Base-by-base conservation (phyloP, 2,888 invertebrate species). In the Cheilosia grossa region DNA sequence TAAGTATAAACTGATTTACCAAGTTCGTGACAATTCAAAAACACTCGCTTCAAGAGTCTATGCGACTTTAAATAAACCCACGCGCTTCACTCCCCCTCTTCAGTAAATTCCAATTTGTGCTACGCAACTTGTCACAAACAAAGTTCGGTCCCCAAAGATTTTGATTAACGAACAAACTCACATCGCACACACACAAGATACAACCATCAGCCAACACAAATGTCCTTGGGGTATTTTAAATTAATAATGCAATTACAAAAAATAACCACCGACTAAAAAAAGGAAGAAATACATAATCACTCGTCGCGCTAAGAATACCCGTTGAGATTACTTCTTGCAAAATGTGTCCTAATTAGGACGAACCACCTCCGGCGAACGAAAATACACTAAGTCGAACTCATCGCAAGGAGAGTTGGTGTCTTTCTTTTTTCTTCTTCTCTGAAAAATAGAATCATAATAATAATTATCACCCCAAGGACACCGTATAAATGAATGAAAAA, bases 161-260 rank as follows among this genome's bases (percentile, higher is more conserved):
- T 61, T n/a, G 9, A 67, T 64, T 40, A 17, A 54, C 17, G 56
- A 17, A 49, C 7, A 56, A 24, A 61, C n/a, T 47, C 13, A 13
- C 63, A 73, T 47, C 61, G 44, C 17, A 42, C 58, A 56, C 33
- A 37, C 59, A 77, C 30, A 30, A 30, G 30, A 30, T 0, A 30
- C 30, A 30, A 30, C 30, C 30, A 30, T 7, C 7, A 30, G 30
- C 9, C 30, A 30, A 9, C 30, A 58, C 53, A 69, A 10, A 49
- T 66, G 67, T 74, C 82, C 79, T 64, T n/a, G 30, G 73, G 82
- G 82, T 40, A 67, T 85, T 85, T 75, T 70, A 85, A 85, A 85
- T 85, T 85, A 85, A 85, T 85, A 80, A 85, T 80, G 80, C 80
- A 85, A 85, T 85, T 85, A 85, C 75, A 74, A 42, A 70, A 72